phyloP scores from a whole-genome alignment of 2,797 vertebrate species.

The Rousettus madagascariensis region DNA sequence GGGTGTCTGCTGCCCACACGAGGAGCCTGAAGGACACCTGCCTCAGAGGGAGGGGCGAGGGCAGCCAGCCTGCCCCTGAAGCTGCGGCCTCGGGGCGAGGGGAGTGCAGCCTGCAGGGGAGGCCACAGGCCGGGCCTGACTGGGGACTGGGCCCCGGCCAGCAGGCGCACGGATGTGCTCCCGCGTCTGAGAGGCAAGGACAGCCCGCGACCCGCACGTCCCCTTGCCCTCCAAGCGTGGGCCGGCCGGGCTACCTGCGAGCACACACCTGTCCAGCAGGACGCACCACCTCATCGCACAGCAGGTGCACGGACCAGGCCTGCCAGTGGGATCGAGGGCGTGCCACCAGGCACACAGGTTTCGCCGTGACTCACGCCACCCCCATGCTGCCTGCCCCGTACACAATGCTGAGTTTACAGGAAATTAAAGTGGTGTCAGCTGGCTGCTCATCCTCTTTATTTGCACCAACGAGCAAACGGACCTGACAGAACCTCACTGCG shows the following conservation, averaged over 20 bases:
- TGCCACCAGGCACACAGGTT: constrained; percentile 67
- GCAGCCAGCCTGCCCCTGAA: background rate
- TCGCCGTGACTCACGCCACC: constrained; percentile 68
- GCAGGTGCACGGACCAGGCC: constrained; percentile 76
- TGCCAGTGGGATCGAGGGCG: constrained; percentile 50
- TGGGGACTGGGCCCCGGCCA: background rate
- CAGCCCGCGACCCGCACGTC: background rate
- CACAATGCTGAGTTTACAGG: constrained; percentile 65
- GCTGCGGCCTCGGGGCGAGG: accelerated
- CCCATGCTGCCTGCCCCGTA: constrained; percentile 61
- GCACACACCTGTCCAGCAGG: constrained; percentile 75
- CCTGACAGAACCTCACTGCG: background rate
- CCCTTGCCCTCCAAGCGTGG: background rate
- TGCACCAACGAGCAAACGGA: constrained; percentile 61
- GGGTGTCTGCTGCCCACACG: background rate
- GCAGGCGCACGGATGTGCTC: too few species aligned
- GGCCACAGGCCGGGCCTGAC: background rate
- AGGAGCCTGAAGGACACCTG: background rate
- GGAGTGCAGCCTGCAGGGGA: background rate
- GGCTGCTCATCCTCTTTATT: constrained; percentile 39
- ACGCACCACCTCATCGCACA: background rate
- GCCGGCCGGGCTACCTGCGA: background rate
- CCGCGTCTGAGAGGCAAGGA: accelerated
- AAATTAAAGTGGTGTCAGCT: constrained; percentile 51
- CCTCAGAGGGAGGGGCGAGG: background rate